These are phyloP conservation scores for Eumerus sabulonum DNA, from an alignment of 2,888 invertebrate species.

Conservation along the genomic window DNA sequence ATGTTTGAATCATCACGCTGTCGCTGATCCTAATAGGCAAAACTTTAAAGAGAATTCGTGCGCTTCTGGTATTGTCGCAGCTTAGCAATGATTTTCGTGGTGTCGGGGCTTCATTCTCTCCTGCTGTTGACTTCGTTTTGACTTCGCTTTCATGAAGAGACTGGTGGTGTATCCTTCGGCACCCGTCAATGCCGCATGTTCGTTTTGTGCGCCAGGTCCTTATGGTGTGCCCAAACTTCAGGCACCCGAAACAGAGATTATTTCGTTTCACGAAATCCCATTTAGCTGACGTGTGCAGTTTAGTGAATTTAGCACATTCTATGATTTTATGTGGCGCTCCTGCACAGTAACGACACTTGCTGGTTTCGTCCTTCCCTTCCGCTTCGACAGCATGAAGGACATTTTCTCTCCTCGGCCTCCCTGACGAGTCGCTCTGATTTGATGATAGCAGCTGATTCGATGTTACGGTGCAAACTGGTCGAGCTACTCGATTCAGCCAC, in stretches of 20 bases:
- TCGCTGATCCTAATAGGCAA: constrained; percentile 39
- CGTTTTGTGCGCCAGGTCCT: no score
- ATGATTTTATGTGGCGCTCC: constrained; percentile 2
- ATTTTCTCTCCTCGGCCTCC: constrained; percentile 13
- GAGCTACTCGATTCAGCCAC: constrained; percentile 51
- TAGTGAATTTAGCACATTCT: constrained; percentile 11
- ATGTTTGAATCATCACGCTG: neutral
- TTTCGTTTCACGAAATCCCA: no score
- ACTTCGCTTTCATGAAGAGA: no score
- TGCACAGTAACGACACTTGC: neutral
- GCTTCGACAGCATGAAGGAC: neutral
- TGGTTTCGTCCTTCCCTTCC: neutral
- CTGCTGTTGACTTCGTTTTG: no score
- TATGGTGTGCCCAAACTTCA: no score
- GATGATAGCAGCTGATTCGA: no score
- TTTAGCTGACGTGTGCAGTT: constrained; percentile 1
- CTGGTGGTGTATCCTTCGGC: no score
- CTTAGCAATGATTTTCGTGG: constrained; percentile 9
- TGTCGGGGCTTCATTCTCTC: no score
- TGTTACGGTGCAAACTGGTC: no score
- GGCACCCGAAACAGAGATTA: no score
- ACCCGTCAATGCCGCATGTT: no score
- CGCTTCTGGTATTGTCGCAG: constrained; percentile 13
- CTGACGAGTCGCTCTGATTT: neutral
- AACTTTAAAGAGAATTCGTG: constrained; percentile 30